These are phyloP conservation scores for Gonatopus flavifemur DNA, from an alignment of 1,140 invertebrate genomes.

Conservation along the genomic window DNA sequence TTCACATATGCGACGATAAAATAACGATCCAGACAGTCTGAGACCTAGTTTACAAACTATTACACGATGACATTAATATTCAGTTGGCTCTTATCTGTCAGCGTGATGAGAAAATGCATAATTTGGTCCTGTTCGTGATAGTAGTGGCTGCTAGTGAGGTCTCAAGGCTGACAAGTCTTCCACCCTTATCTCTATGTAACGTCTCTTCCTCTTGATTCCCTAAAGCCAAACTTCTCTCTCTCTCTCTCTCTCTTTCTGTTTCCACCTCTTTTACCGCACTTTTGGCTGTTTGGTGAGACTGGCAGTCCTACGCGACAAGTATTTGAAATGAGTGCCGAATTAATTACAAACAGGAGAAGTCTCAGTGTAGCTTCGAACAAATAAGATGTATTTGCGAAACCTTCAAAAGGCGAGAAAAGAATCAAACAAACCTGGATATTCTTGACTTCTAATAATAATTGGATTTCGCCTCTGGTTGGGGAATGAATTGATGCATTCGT, in stretches of 20 bases:
- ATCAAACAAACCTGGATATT: background rate
- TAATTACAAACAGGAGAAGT: conserved; percentile 33
- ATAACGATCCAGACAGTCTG: conserved; percentile 26
- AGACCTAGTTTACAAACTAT: conserved; percentile 55
- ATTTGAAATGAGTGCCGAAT: conserved; percentile 35
- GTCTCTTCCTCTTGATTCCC: no score
- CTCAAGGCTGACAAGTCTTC: conserved; percentile 16
- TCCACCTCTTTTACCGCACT: no score
- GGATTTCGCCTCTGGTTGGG: no score
- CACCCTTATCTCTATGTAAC: background rate
- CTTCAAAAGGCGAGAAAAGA: background rate
- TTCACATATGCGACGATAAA: conserved; percentile 11
- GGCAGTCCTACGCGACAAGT: no score
- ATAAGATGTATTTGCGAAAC: no score
- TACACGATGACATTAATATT: conserved; percentile 54
- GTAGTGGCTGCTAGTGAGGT: conserved; percentile 13
- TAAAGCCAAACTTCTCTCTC: conserved; percentile 3
- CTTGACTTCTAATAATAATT: no score
- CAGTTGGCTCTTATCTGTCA: conserved; percentile 51
- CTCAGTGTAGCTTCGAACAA: background rate
- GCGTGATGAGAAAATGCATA: conserved; percentile 56
- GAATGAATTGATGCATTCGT: no score
- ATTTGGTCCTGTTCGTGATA: conserved; percentile 35
- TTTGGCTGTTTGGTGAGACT: no score
- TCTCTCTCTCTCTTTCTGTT: background rate